Evolutionary conservation across 2,888 invertebrate species (phyloP), one percentile per base, ranked within the genome.

Genomic region (Lutraria lutraria): DNA sequence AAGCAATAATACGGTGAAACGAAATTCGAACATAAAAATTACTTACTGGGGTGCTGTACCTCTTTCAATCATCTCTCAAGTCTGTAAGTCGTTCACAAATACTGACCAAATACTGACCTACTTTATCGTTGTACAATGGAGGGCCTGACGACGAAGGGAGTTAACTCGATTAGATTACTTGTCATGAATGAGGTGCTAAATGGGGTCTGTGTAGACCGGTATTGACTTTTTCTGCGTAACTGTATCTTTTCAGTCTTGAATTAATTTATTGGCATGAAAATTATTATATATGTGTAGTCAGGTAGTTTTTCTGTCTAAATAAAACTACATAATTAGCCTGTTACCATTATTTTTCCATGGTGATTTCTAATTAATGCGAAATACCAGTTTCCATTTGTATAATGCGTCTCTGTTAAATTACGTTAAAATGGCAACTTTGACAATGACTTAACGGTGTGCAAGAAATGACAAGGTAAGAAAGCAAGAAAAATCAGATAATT

Each of bases 141-240:
- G 91, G 91, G 91, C 91, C 91, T 91, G 87, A 89, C 43, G 16
- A 72, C 0, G 88, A 89, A 89, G 88, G 91, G 89, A n/a, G 79
- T 63, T 72, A 91, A 72, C 80, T n/a, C n/a, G 25, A 72, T 72
- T 15, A 25, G 72, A n/a, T n/a, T n/a, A 12, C 25, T 12, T 25
- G 63, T 25, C 63, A 13, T 25, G 25, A 12, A 25, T 68, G 63
- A 68, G 63, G 63, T 25, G 43, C 43, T 43, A 8, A 43, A 8
- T 43, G 43, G 43, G 43, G 43, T 43, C 43, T 4, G 43, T 2
- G n/a, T n/a, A n/a, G n/a, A n/a, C n/a, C n/a, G n/a, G n/a, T n/a
- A n/a, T n/a, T n/a, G n/a, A n/a, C n/a, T n/a, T n/a, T n/a, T n/a
- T n/a, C n/a, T n/a, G n/a, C n/a, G n/a, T n/a, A n/a, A n/a, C n/a